Evolutionary conservation across 2,888 invertebrate species (phyloP).

Genomic region (Calameuta pallipes): DNA sequence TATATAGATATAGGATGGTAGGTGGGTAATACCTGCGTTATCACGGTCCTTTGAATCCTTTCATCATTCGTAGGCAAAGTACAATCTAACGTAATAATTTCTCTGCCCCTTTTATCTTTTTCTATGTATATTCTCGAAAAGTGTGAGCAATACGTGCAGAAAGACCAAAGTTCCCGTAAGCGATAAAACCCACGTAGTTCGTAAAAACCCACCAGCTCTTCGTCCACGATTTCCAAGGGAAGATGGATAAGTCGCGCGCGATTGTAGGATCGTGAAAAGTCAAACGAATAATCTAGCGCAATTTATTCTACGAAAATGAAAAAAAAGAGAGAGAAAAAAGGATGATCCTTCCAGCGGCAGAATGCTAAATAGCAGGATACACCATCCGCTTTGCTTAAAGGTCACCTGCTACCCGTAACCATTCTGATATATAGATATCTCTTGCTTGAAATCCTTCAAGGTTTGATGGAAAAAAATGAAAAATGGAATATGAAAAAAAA

Average conservation of each 20-base stretch:
- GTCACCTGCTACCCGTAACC: neutral
- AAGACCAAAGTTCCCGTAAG: neutral
- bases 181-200: neutral
- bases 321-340: neutral
- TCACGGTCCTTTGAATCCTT: neutral
- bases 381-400: neutral
- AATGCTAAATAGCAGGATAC: neutral
- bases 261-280: neutral
- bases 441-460: neutral
- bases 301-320: neutral
- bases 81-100: neutral
- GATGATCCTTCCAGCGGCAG: neutral
- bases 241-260: neutral
- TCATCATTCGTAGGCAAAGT: neutral
- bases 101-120: neutral
- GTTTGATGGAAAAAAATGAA: neutral
- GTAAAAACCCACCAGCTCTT: neutral
- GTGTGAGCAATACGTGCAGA: neutral
- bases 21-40: neutral
- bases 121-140: neutral
- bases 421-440: neutral
- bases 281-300: neutral
- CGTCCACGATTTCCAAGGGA: neutral
- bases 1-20: neutral
- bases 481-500: neutral